Evolutionary conservation across 2,113 vertebrate genomes (phyloP).

Genomic region (Ctenomys sociabilis): DNA sequence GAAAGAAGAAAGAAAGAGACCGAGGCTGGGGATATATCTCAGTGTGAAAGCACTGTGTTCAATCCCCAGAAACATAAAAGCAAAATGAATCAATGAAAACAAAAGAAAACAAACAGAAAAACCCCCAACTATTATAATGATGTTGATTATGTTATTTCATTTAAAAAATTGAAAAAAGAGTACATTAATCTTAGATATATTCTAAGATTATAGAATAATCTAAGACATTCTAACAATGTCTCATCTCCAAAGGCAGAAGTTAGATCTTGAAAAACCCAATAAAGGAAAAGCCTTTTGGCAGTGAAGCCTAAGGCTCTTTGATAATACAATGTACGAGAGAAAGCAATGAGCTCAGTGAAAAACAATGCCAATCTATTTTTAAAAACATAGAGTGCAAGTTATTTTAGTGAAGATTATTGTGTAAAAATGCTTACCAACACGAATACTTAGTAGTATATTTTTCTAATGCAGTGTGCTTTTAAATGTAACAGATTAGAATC

Average conservation of each 20-base stretch:
- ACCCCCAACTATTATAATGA: background rate
- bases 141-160: background rate
- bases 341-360: background rate
- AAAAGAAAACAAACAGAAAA: background rate
- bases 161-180: background rate
- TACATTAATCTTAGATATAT: background rate
- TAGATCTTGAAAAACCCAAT: background rate
- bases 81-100: background rate
- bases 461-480: constrained; percentile 66
- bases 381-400: constrained; percentile 46
- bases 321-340: background rate
- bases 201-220: no score
- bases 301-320: background rate
- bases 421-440: constrained; percentile 61
- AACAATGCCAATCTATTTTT: constrained; percentile 27
- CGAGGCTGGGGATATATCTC: no score
- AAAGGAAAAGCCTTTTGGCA: background rate
- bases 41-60: background rate
- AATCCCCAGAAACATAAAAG: background rate
- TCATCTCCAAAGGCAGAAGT: background rate
- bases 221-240: fast-evolving
- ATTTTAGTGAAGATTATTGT: constrained; percentile 67
- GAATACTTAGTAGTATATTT: constrained; percentile 66
- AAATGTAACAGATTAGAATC: constrained; percentile 53
- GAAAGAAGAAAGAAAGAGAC: no score